These are phyloP conservation scores for Eospalax fontanierii DNA, from an alignment of 2,797 vertebrate genomes.

Conservation along the genomic window DNA sequence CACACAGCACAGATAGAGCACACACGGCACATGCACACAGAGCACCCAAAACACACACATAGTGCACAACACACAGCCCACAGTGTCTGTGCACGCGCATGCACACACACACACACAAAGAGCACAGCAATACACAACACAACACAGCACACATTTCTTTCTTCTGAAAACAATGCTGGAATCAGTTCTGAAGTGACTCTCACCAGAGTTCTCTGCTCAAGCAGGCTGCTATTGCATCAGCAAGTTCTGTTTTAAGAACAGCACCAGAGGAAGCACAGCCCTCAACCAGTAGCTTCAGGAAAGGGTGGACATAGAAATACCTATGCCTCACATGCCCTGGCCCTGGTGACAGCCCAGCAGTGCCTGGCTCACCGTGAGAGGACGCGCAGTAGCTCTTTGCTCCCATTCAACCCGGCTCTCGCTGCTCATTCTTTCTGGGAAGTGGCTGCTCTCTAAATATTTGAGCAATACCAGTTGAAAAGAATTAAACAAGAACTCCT, in stretches of 20 bases:
- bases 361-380: neutral
- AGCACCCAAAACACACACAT: no score
- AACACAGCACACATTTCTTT: neutral
- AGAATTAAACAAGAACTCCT: conserved; percentile 85
- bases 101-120: no score
- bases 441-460: conserved; percentile 85
- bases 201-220: neutral
- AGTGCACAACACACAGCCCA: no score
- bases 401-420: conserved; percentile 45
- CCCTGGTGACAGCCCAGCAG: neutral
- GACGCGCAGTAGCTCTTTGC: conserved; percentile 16
- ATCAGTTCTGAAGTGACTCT: neutral
- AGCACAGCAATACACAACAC: no score
- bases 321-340: neutral
- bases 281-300: neutral
- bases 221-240: neutral
- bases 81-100: no score
- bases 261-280: neutral
- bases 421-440: conserved; percentile 76
- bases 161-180: conserved; percentile 9
- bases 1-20: no score
- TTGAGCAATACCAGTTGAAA: conserved; percentile 82
- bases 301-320: neutral
- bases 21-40: no score
- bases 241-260: neutral